Evolutionary conservation across 92 coral and sea anemone species (phyloP).

Genomic region (Siderastrea siderea): DNA sequence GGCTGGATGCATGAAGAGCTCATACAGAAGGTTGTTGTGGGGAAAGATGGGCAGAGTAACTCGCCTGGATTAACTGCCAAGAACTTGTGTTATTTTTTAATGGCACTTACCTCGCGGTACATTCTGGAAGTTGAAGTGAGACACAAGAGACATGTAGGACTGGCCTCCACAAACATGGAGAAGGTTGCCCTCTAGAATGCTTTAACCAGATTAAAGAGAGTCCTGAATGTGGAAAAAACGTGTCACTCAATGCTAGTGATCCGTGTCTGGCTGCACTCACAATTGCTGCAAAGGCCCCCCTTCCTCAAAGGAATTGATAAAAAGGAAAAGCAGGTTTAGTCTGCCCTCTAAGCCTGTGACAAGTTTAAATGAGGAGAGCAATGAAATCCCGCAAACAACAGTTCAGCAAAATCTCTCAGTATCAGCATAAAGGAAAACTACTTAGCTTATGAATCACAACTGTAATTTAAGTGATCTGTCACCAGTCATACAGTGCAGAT

Average conservation of each 20-base stretch:
- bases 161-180: slow-evolving; percentile 51
- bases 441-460: too few species aligned
- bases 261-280: slow-evolving; percentile 39
- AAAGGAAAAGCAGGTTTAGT: slow-evolving; percentile 48
- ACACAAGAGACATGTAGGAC: slow-evolving; percentile 44
- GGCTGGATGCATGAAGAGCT: slow-evolving; percentile 14
- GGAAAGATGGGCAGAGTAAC: slow-evolving; percentile 58
- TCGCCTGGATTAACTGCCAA: slow-evolving; percentile 55
- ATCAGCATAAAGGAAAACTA: slow-evolving; percentile 6
- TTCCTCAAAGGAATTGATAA: slow-evolving; percentile 36
- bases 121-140: slow-evolving; percentile 48
- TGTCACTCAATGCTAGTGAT: slow-evolving; percentile 48
- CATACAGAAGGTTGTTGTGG: slow-evolving; percentile 18
- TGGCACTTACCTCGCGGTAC: slow-evolving; percentile 22
- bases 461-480: too few species aligned
- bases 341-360: slow-evolving; percentile 12
- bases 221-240: slow-evolving; percentile 26
- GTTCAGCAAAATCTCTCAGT: too few species aligned
- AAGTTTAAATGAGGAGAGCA: not conserved
- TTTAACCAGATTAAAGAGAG: not conserved
- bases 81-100: slow-evolving; percentile 40
- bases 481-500: too few species aligned
- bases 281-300: slow-evolving; percentile 43
- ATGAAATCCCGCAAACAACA: too few species aligned
- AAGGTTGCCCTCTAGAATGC: slow-evolving; percentile 23